phyloP scores from a whole-genome alignment of 2,888 invertebrate species.

The Ornithoptera alexandrae region DNA sequence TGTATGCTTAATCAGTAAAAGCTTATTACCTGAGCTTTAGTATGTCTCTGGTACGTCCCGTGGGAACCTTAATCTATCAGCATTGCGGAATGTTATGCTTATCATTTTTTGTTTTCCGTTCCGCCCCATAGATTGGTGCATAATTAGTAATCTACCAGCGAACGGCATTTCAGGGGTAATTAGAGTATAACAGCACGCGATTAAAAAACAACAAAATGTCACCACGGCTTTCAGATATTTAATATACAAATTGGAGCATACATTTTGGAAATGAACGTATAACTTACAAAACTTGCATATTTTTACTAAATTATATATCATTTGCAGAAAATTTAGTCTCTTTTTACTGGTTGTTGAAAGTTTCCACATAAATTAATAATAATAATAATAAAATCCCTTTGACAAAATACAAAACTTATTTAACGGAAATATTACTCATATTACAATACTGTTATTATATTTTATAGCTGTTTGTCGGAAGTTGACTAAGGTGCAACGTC shows the following conservation, averaged over 20 bases:
- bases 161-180: slow-evolving; percentile 30
- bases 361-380: no score
- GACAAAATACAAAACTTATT: no score
- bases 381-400: no score
- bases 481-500: no score
- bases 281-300: no score
- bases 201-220: slow-evolving; percentile 11
- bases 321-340: no score
- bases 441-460: no score
- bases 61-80: slow-evolving; percentile 21
- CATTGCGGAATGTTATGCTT: slow-evolving; percentile 28
- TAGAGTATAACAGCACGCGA: slow-evolving; percentile 26
- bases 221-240: slow-evolving; percentile 3
- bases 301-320: no score
- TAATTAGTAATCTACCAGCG: slow-evolving; percentile 22
- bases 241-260: neutral
- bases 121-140: slow-evolving; percentile 30
- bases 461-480: no score
- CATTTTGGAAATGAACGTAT: no score
- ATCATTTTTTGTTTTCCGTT: slow-evolving; percentile 29
- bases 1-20: neutral
- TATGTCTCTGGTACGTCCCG: slow-evolving; percentile 13
- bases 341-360: no score
- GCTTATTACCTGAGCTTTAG: neutral
- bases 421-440: no score